Percentiles rank a stretch among this genome's conserved stretches.
These are phyloP conservation scores for Myzus persicae DNA, from an alignment of 1,140 invertebrate species.

Conservation along the genomic window DNA sequence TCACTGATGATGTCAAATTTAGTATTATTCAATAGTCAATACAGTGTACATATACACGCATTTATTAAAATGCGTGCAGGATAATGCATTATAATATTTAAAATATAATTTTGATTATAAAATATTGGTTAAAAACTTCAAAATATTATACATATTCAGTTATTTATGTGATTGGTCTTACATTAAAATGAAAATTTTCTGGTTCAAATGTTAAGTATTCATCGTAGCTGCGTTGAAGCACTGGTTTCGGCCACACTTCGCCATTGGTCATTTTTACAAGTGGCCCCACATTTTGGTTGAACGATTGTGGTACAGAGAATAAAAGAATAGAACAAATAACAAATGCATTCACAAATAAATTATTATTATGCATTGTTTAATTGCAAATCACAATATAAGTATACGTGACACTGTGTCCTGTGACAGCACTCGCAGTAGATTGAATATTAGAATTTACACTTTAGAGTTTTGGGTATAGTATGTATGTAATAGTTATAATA, in stretches of 20 bases:
- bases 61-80: not conserved
- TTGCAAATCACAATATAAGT: not conserved
- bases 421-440: too few relatives aligned
- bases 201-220: conserved; percentile 7
- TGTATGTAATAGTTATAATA: not conserved
- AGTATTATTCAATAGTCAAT: not conserved
- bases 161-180: not conserved
- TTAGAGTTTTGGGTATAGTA: not conserved
- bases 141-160: not conserved
- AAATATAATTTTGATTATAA: not conserved
- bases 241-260: conserved; percentile 47
- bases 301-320: not conserved
- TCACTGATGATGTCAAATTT: not conserved
- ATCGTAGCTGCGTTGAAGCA: not conserved
- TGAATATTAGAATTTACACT: not conserved
- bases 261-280: not conserved
- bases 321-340: not conserved
- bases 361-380: not conserved
- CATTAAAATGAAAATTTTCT: conserved; percentile 18
- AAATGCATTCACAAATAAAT: not conserved
- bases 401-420: too few relatives aligned
- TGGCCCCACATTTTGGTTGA: not conserved
- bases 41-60: too few relatives aligned
- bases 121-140: not conserved
- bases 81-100: not conserved